Evolutionary conservation across 2,797 vertebrate species (phyloP).

Genomic region (Paramormyrops hopkinsi): DNA sequence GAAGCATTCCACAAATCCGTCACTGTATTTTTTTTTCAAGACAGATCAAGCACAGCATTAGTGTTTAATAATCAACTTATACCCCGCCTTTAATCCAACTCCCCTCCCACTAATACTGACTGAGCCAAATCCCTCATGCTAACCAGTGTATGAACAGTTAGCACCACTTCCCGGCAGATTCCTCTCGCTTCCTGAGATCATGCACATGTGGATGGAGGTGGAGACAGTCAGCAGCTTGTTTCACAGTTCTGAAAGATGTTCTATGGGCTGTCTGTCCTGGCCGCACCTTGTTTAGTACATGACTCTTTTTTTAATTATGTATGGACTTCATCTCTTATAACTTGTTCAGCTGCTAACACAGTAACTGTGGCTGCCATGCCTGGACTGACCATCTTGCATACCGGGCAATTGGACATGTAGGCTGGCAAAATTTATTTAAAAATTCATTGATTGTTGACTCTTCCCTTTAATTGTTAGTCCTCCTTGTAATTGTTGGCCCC

Average conservation of each 20-base stretch:
- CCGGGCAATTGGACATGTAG: background rate
- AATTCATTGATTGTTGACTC: background rate
- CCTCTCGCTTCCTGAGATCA: slow-evolving; percentile 61
- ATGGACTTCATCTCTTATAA: background rate
- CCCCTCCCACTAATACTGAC: slow-evolving; percentile 24
- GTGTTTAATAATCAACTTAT: slow-evolving; percentile 64
- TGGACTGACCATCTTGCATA: background rate
- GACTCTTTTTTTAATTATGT: background rate
- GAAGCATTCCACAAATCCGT: slow-evolving; percentile 57
- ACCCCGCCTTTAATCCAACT: slow-evolving; percentile 43
- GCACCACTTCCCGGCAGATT: slow-evolving; percentile 40
- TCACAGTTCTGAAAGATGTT: background rate
- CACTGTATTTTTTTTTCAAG: slow-evolving; percentile 49
- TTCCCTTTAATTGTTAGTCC: too few species aligned
- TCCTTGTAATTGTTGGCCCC: too few species aligned
- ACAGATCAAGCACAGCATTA: slow-evolving; percentile 58
- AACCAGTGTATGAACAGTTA: slow-evolving; percentile 40
- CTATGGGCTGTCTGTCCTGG: background rate
- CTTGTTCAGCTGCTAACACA: background rate
- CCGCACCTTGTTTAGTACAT: background rate
- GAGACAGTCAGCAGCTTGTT: background rate
- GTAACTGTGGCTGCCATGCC: background rate
- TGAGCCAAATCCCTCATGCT: slow-evolving; percentile 43
- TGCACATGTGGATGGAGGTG: background rate
- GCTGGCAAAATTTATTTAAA: background rate